Evolutionary conservation across 2,113 vertebrate species (phyloP), one percentile per base, ranked within the genome.

Genomic region (Neopipo cinnamomea): DNA sequence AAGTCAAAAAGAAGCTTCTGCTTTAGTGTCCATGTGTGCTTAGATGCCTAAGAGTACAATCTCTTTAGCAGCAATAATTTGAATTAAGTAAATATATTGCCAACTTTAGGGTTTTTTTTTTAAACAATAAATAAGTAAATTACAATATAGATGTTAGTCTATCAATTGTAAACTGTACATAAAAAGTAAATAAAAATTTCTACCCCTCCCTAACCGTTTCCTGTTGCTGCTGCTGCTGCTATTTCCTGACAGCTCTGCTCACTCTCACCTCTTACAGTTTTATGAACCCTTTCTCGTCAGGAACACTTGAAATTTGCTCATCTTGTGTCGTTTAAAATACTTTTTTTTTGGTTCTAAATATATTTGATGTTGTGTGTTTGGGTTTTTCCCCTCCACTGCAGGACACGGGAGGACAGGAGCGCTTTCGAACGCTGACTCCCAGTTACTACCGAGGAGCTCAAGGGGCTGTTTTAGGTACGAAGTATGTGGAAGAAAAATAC

Each of bases 331-430:
- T 67, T 85, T 50, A n/a, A 94, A 76, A 52, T 23, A 21, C 6
- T 5, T 28, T 44, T 59, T 23, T 56, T 61, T 5, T 56, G 63
- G 15, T 76, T 84, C 23, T 42, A 30, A 79, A 53, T 80, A 4
- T 8, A 22, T 56, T 79, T 87, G 46, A 13, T 78, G 83, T n/a
- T 49, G 8, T 42, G 8, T 85, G 6, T 55, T 56, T 52, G 55
- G 22, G 24, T 23, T 6, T 4, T 9, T 25, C 25, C 20, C 58
- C 61, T 27, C 25, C 50, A 16, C 30, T 55, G 10, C 22, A 97
- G 97, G 97, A 97, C 37, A 98, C 97, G 42, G 97, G 95, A 70
- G 97, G 97, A 73, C 97, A 97, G 55, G 97, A 98, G 30, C 68
- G 91, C 23, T 97, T 97, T 67, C 90, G 97, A 63, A 62, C 96